A percentile compares a stretch with the other conserved stretches of the same genome.
Evolutionary conservation across 2,113 vertebrate genomes (phyloP).

Genomic region (Zosterops borbonicus): DNA sequence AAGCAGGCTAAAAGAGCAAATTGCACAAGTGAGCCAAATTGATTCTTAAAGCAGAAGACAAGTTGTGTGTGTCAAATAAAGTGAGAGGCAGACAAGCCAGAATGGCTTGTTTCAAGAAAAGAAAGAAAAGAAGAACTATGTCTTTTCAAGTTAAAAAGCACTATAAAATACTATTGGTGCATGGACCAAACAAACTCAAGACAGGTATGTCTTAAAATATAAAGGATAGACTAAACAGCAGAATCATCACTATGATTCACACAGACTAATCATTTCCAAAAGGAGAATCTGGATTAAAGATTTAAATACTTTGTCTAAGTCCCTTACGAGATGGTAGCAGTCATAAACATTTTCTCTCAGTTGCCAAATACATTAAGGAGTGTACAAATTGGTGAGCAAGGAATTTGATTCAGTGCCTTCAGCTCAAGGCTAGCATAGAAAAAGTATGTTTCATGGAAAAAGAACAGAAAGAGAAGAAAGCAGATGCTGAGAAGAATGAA

Average conservation of each 20-base stretch:
- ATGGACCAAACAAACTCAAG: background rate
- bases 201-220: background rate
- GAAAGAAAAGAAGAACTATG: background rate
- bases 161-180: background rate
- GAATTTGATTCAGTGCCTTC: background rate
- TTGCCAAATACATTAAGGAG: fast-evolving
- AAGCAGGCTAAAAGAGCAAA: constrained; percentile 42
- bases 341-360: background rate
- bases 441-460: background rate
- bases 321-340: background rate
- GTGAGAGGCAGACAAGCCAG: background rate
- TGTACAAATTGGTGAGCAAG: background rate
- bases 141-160: background rate
- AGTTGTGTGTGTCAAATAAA: background rate
- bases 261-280: background rate
- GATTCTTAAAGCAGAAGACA: constrained; percentile 11
- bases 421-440: background rate
- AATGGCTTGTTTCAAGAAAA: background rate
- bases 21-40: constrained; percentile 8
- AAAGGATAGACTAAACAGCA: background rate
- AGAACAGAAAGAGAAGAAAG: background rate
- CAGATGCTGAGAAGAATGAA: background rate
- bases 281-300: background rate
- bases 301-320: background rate
- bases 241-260: background rate